Evolutionary conservation across 23 tunicate genomes (phyloP).

Genomic region (Trididemnum clinides): DNA sequence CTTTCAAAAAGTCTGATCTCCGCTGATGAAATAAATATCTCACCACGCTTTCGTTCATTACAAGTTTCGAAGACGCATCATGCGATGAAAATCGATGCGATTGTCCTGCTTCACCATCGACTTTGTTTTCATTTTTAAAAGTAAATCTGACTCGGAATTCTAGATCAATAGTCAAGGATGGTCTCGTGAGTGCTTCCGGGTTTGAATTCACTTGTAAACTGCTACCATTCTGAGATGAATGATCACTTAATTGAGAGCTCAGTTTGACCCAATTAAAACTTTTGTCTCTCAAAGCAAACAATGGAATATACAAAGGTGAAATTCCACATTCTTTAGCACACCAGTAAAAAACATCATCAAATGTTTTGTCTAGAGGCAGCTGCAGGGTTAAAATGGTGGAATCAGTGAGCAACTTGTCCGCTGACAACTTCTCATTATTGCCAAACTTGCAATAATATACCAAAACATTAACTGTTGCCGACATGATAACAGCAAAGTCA

Average conservation of each 20-base stretch:
- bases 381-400: not conserved
- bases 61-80: slow-evolving; percentile 29
- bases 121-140: slow-evolving; percentile 53
- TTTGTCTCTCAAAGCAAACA: slow-evolving; percentile 51
- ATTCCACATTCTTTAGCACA: slow-evolving; percentile 67
- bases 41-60: slow-evolving; percentile 71
- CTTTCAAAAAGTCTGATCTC: slow-evolving; percentile 54
- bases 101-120: slow-evolving; percentile 9
- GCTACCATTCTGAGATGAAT: not conserved
- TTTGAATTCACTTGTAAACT: no score
- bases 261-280: not conserved
- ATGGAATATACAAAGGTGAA: slow-evolving; percentile 31
- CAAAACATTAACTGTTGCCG: not conserved
- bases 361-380: not conserved
- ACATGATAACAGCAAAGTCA: no score
- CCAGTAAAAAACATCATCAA: slow-evolving; percentile 40
- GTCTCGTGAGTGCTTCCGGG: not conserved
- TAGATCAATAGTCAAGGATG: not conserved
- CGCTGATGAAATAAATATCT: slow-evolving; percentile 69
- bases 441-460: not conserved
- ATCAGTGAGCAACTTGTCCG: not conserved
- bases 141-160: slow-evolving; percentile 84
- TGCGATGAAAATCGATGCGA: slow-evolving; percentile 51
- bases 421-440: not conserved
- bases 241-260: not conserved